phyloP scores from a whole-genome alignment of 2,797 vertebrate species.

The Neosilurus hyrtlii region DNA sequence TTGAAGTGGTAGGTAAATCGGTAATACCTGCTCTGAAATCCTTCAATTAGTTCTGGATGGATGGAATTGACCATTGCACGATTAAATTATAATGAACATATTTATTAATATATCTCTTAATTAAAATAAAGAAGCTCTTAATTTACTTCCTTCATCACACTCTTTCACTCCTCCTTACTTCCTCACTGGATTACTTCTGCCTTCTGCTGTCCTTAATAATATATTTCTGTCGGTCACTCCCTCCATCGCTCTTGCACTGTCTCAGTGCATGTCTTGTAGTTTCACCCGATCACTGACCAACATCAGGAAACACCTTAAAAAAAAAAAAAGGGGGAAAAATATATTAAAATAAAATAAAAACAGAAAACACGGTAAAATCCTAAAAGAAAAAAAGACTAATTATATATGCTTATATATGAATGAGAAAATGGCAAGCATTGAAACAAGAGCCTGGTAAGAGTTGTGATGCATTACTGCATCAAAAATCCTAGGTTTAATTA shows the following conservation, averaged over 20 bases:
- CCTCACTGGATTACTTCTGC: neutral
- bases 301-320: neutral
- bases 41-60: neutral
- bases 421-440: neutral
- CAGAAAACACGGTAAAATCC: neutral
- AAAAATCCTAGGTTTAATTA: neutral
- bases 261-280: neutral
- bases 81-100: neutral
- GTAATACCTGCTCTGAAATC: neutral
- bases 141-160: neutral
- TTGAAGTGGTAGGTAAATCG: neutral
- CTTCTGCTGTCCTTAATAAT: neutral
- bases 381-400: neutral
- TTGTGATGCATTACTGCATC: neutral
- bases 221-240: neutral
- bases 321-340: neutral
- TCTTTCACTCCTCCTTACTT: neutral
- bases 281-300: neutral
- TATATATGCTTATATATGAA: neutral
- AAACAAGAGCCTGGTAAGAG: neutral
- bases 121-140: neutral
- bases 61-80: neutral
- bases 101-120: neutral
- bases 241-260: neutral
- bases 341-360: neutral